A percentile compares a stretch with the other conserved stretches of the same genome.
phyloP scores from a whole-genome alignment of 2,797 vertebrate genomes.

The Chelonia mydas region DNA sequence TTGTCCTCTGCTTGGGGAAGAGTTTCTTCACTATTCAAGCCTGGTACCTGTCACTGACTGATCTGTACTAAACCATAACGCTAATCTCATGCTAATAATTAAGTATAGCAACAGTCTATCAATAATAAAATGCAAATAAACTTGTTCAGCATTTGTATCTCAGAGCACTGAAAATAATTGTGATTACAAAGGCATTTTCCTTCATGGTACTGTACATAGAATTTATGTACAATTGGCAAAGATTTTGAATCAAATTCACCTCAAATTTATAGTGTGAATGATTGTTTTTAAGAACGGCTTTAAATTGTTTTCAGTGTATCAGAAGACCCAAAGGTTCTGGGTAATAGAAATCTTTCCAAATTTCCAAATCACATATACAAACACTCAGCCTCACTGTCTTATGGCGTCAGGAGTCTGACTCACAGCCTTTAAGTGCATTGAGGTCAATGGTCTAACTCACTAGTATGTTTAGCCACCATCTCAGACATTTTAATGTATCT shows the following conservation, averaged over 20 bases:
- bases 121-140: neutral
- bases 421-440: constrained; percentile 71
- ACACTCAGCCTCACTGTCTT: constrained; percentile 19
- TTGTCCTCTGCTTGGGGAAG: neutral
- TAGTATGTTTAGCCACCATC: constrained; percentile 34
- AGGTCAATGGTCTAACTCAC: constrained; percentile 71
- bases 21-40: neutral
- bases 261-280: neutral
- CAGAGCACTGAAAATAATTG: neutral
- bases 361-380: neutral
- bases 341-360: constrained; percentile 49
- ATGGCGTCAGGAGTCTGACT: constrained; percentile 77
- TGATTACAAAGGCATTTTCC: neutral
- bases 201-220: neutral
- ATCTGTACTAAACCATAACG: neutral
- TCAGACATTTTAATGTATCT: constrained; percentile 79
- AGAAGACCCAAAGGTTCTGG: constrained; percentile 43
- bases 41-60: neutral
- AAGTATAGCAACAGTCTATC: neutral
- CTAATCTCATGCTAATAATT: neutral
- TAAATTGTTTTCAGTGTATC: constrained; percentile 33
- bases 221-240: neutral
- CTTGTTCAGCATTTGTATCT: neutral
- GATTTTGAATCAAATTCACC: neutral
- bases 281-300: constrained; percentile 52